Conservation (phyloP, 2,113 vertebrate species). For the Daubentonia madagascariensis region DNA sequence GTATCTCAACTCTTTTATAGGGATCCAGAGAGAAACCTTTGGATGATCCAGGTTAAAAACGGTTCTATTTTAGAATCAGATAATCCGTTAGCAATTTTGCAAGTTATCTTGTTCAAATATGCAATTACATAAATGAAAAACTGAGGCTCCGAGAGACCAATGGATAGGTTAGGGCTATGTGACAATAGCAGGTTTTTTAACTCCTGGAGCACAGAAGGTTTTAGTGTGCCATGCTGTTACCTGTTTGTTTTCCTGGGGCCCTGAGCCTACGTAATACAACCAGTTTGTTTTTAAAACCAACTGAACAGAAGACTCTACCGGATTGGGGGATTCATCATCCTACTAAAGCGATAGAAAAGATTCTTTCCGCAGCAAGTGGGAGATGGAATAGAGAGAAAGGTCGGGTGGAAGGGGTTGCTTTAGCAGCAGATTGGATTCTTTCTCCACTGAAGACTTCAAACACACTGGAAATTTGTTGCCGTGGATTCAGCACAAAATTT, state of each 20-base stretch:
- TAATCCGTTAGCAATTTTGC: not conserved
- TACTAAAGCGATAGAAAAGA: not conserved
- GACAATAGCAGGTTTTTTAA: not conserved
- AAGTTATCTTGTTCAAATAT: not conserved
- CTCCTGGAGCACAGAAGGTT: not conserved
- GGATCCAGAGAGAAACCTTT: not conserved
- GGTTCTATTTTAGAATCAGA: not conserved
- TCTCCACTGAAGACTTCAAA: not conserved
- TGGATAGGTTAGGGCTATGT: not conserved
- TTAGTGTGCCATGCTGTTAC: not conserved
- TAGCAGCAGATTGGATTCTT: not conserved
- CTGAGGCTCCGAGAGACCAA: not conserved
- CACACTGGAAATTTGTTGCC: not conserved
- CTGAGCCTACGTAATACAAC: not conserved
- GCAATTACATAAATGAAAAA: not conserved
- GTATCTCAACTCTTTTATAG: not conserved
- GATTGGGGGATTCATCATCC: not conserved
- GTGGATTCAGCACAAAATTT: not conserved
- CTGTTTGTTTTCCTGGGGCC: not conserved
- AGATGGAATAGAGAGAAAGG: not conserved
- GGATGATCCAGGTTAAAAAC: not conserved
- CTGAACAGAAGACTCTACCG: not conserved
- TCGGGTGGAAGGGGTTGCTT: fast-evolving
- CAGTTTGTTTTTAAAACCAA: not conserved
- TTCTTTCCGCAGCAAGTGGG: not conserved